Evolutionary conservation across 2,797 vertebrate species (phyloP), one percentile per base, ranked within the genome.

Genomic region (Peromyscus nudipes): DNA sequence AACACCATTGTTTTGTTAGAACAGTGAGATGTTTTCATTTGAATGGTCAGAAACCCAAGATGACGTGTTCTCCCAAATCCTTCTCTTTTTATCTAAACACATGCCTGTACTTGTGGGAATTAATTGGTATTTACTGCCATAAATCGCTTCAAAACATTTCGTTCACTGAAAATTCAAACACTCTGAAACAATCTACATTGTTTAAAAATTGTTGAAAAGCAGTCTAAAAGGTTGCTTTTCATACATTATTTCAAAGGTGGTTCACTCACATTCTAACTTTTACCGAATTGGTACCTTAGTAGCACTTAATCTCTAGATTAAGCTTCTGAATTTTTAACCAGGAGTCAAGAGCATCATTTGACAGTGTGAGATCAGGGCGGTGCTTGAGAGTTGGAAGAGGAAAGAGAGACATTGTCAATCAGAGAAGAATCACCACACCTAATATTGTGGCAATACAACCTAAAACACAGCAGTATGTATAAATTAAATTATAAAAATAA

Each of bases 21-120:
- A 93, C 37, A 91, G 79, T 52, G 17, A 71, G 69, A 96, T 96
- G 40, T 73, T 71, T 69, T 87, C 25, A 52, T 92, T 52, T 93
- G 87, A 96, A 60, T 86, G 96, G 97, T 96, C 1, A 96, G 92
- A 97, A 97, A 60, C 40, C 76, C 11, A 65, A 16, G 1, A 88
- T 95, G 79, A 95, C 96, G 89, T 89, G n/a, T 95, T 95, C 87
- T 92, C 65, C 67, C 81, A 88, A 97, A 96, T 49, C 5, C 16
- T 88, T 93, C 87, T n/a, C 29, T 52, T 91, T 92, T 57, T 83
- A 67, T 92, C 46, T 77, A 92, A 96, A 89, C 79, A 34, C 71
- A 86, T 75, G 92, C 60, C 84, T 96, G 71, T 82, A 23, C 77
- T 94, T 69, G 12, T 94, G 81, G 83, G 60, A 94, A 88, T 95